Percentiles rank a stretch among this genome's conserved stretches.
phyloP scores from a whole-genome alignment of 2,113 vertebrate species.

The Phylloscopus whistleri region DNA sequence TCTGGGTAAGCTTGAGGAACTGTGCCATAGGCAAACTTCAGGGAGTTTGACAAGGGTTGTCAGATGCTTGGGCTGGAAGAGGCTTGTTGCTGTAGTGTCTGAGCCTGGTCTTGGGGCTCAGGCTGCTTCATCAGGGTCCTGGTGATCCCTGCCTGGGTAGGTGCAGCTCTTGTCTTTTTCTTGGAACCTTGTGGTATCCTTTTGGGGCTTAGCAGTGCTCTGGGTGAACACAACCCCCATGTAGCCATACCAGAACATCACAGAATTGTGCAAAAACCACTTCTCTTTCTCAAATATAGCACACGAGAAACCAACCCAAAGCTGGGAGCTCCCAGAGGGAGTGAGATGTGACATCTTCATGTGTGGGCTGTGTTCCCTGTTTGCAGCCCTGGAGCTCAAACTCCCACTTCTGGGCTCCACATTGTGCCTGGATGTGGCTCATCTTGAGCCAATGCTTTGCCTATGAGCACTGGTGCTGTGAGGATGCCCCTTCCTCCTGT shows the following conservation, averaged over 20 bases:
- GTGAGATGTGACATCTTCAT: neutral
- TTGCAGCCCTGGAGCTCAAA: neutral
- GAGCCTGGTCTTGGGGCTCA: neutral
- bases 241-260: accelerated
- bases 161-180: neutral
- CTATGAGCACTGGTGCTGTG: accelerated
- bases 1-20: neutral
- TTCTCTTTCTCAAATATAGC: neutral
- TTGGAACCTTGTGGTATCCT: neutral
- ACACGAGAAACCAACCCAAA: neutral
- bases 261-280: neutral
- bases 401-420: neutral
- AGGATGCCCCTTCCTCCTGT: neutral
- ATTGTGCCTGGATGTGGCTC: neutral
- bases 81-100: neutral
- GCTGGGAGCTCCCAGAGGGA: neutral
- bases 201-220: neutral
- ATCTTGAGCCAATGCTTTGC: accelerated
- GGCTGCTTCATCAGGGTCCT: neutral
- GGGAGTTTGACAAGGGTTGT: neutral
- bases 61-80: neutral
- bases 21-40: accelerated
- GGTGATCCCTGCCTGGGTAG: neutral
- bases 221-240: neutral
- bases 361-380: neutral